phyloP scores from a whole-genome alignment of 2,113 vertebrate species.

The Sitta europaea region DNA sequence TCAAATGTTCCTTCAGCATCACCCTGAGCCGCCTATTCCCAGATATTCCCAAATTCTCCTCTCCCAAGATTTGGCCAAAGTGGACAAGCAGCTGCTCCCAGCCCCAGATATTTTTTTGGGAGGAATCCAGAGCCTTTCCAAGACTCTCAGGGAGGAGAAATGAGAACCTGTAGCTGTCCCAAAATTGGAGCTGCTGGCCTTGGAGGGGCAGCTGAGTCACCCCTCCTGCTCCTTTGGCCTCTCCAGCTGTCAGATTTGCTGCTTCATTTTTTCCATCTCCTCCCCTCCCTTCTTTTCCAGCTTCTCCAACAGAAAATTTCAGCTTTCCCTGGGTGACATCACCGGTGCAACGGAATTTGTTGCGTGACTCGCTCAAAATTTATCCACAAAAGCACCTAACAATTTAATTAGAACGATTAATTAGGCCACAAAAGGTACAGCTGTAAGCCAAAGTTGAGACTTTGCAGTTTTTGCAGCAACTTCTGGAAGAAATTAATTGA shows the following conservation, averaged over 20 bases:
- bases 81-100: not conserved
- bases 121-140: not conserved
- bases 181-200: not conserved
- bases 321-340: not conserved
- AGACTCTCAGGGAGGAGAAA: not conserved
- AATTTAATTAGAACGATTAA: no score
- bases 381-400: no score
- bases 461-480: no score
- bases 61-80: not conserved
- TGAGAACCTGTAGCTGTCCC: not conserved
- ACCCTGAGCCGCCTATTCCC: not conserved
- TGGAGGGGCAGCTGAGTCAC: not conserved
- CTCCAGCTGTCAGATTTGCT: constrained; percentile 14
- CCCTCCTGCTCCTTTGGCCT: not conserved
- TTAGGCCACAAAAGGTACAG: no score
- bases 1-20: not conserved
- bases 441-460: no score
- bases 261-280: constrained; percentile 30
- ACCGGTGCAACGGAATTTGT: no score
- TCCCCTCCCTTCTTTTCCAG: not conserved
- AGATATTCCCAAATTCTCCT: not conserved
- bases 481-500: no score
- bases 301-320: not conserved
- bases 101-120: not conserved
- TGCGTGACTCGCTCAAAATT: no score